phyloP scores from a whole-genome alignment of 2,888 invertebrate genomes.

The Drosophila fulvimacula region DNA sequence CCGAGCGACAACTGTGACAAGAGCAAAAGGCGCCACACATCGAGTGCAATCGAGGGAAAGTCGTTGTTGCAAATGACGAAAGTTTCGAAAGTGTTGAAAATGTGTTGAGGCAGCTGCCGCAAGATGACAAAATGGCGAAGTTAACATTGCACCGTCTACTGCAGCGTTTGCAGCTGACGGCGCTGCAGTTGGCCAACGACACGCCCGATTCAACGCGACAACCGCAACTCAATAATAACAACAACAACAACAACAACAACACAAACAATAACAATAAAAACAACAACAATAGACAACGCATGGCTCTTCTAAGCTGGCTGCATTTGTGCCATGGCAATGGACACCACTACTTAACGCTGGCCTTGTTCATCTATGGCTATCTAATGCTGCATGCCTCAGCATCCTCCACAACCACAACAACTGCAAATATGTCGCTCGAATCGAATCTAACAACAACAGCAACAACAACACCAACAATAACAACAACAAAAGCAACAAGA shows the following conservation, averaged over 20 bases:
- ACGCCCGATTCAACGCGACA: constrained; percentile 39
- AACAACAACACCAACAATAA: constrained; percentile 30
- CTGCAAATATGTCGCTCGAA: constrained; percentile 10
- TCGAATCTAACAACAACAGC: constrained; percentile 30
- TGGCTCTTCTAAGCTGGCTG: constrained; percentile 61
- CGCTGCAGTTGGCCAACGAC: constrained; percentile 63
- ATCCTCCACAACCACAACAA: constrained; percentile 12
- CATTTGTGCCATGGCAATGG: constrained; percentile 66
- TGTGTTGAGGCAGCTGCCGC: constrained; percentile 57
- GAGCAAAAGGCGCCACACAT: not conserved
- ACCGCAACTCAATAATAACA: constrained; percentile 27
- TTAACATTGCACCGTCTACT: constrained; percentile 73
- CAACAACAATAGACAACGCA: constrained; percentile 50
- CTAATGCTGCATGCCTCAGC: constrained; percentile 80
- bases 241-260: constrained; percentile 33
- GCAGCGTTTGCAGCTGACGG: constrained; percentile 68
- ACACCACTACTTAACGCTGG: constrained; percentile 71
- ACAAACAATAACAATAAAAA: constrained; percentile 37
- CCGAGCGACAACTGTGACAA: not conserved
- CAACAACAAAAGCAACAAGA: constrained; percentile 27
- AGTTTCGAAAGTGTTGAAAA: constrained; percentile 58
- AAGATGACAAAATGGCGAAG: constrained; percentile 75
- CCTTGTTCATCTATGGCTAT: constrained; percentile 81
- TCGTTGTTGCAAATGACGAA: constrained; percentile 58
- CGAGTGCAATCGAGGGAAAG: not conserved